Evolutionary conservation across 2,888 invertebrate species (phyloP).

Genomic region (Phania funesta): DNA sequence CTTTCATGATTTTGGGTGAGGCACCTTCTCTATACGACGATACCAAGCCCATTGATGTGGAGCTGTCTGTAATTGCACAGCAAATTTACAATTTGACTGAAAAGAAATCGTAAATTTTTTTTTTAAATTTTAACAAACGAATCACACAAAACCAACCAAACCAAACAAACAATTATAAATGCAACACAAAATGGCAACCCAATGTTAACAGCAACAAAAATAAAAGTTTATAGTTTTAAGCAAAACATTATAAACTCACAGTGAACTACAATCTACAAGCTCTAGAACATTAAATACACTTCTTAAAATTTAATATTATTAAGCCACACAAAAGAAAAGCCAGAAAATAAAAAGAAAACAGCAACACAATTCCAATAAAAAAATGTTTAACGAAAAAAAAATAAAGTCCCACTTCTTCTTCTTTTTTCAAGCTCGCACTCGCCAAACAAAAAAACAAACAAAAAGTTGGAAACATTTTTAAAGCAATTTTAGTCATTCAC

Average conservation of each 20-base stretch:
- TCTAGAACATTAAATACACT: background rate
- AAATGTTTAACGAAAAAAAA: conserved; percentile 18
- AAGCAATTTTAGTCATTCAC: conserved; percentile 20
- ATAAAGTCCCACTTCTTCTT: background rate
- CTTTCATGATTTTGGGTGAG: conserved; percentile 92
- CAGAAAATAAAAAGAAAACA: background rate
- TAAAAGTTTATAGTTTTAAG: conserved; percentile 35
- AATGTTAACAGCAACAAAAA: conserved; percentile 56
- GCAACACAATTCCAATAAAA: conserved; percentile 28
- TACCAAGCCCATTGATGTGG: conserved; percentile 94
- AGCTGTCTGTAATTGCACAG: conserved; percentile 91
- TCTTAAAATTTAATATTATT: conserved; percentile 25
- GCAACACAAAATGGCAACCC: conserved; percentile 41
- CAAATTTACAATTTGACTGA: conserved; percentile 83
- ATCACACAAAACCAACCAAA: background rate
- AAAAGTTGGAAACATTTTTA: conserved; percentile 16
- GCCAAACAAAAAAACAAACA: conserved; percentile 11
- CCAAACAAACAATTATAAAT: background rate
- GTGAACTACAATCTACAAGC: background rate
- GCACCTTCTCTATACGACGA: conserved; percentile 96
- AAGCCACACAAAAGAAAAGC: conserved; percentile 8
- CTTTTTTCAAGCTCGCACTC: background rate
- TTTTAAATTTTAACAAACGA: conserved; percentile 32
- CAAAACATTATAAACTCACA: conserved; percentile 21
- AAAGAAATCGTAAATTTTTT: conserved; percentile 76